Evolutionary conservation across 2,113 vertebrate species (phyloP).

Genomic region (Micronycteris hirsuta): DNA sequence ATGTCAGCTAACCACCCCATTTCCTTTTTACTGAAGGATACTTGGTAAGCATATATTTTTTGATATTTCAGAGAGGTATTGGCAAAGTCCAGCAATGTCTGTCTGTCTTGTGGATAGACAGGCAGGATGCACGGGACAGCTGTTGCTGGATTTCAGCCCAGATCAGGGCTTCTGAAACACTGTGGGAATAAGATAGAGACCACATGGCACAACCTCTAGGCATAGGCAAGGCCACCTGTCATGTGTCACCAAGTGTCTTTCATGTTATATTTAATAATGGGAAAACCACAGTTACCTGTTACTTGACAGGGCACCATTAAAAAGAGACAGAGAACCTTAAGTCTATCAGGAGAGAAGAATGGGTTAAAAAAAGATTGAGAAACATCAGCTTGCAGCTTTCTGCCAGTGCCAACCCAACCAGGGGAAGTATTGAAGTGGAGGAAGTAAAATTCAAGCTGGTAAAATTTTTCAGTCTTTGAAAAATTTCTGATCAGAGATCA

Average conservation of each 20-base stretch:
- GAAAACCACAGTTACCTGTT: background rate
- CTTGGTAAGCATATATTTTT: background rate
- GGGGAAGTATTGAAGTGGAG: background rate
- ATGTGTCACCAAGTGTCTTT: background rate
- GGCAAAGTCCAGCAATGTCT: background rate
- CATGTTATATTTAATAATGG: background rate
- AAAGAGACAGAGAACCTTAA: background rate
- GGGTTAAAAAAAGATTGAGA: background rate
- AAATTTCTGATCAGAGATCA: background rate
- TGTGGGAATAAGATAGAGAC: background rate
- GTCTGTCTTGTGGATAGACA: background rate
- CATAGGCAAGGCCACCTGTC: background rate
- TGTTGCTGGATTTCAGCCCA: background rate
- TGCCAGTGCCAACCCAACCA: background rate
- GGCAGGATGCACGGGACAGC: background rate
- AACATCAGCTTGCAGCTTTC: background rate
- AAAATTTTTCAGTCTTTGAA: background rate
- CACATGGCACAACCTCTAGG: background rate
- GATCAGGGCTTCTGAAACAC: background rate
- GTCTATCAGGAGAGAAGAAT: conserved; percentile 4
- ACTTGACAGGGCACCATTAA: background rate
- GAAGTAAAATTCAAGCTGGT: conserved; percentile 32
- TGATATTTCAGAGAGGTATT: background rate
- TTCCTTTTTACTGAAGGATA: background rate
- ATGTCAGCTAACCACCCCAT: background rate